Conservation (phyloP, 2,888 invertebrate species). For the Penaeus monodon region DNA sequence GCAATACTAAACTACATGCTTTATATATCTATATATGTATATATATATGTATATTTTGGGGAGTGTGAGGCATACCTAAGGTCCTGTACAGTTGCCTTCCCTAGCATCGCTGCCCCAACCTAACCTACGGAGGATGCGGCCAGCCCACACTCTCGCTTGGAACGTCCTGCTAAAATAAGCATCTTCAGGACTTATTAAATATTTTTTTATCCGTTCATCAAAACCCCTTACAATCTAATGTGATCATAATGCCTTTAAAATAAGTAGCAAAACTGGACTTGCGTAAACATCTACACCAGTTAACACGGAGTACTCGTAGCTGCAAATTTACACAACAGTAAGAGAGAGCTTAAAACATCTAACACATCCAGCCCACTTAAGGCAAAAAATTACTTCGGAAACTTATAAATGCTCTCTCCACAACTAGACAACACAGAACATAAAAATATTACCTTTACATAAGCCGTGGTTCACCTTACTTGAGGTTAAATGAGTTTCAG, state of each 20-base stretch:
- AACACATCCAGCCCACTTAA: too few species aligned
- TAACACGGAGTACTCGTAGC: too few species aligned
- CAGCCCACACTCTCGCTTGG: too few species aligned
- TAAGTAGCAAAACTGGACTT: too few species aligned
- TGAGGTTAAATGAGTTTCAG: too few species aligned
- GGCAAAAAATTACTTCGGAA: too few species aligned
- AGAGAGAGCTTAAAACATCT: too few species aligned
- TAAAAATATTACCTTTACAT: conserved; percentile 4
- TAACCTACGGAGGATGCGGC: conserved; percentile 16
- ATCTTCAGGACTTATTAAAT: background rate
- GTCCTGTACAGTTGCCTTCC: conserved; percentile 30
- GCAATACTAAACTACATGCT: conserved; percentile 43
- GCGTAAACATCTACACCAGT: too few species aligned
- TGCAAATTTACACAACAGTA: too few species aligned
- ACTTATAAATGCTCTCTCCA: conserved; percentile 23
- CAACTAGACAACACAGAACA: conserved; percentile 30
- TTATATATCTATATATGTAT: conserved; percentile 18
- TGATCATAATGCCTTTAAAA: conserved; percentile 51
- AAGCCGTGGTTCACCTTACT: conserved; percentile 28
- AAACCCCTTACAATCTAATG: conserved; percentile 35
- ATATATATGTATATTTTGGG: conserved; percentile 6
- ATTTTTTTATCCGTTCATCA: too few species aligned
- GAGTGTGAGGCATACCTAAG: conserved; percentile 34
- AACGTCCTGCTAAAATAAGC: conserved; percentile 13
- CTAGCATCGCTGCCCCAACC: conserved; percentile 40